A percentile compares a stretch with the other conserved stretches of the same genome.
Evolutionary conservation across 2,888 invertebrate genomes (phyloP).

Genomic region (Argyresthia albistria): DNA sequence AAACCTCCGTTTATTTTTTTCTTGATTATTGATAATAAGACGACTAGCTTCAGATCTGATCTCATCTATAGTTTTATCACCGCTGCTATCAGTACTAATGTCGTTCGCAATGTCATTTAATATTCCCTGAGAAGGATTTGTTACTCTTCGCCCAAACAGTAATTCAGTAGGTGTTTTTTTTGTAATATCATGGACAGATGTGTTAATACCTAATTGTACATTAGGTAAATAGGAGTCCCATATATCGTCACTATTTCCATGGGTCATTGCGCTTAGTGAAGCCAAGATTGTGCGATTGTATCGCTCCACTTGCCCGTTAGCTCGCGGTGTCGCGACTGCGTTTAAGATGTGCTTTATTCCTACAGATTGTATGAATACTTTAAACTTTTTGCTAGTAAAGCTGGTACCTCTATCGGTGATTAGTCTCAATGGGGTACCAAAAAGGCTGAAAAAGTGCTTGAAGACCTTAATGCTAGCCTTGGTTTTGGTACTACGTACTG

Average conservation of each 20-base stretch:
- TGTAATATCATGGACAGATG: conserved; percentile 8
- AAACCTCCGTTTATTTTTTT: conserved; percentile 6
- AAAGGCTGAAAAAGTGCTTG: background rate
- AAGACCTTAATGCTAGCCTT: background rate
- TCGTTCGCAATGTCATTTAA: conserved; percentile 8
- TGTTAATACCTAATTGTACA: conserved; percentile 5
- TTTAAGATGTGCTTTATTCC: conserved; percentile 6
- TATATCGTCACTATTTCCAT: conserved; percentile 1
- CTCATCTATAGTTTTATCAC: conserved; percentile 1
- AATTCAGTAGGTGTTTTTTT: conserved; percentile 13
- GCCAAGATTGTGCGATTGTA: conserved; percentile 9
- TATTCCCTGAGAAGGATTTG: conserved; percentile 10
- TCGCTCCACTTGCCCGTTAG: conserved; percentile 10
- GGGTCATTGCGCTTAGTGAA: conserved; percentile 5
- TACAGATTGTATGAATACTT: background rate
- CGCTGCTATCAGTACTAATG: background rate
- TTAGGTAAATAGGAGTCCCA: conserved; percentile 5
- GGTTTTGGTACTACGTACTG: conserved; percentile 8
- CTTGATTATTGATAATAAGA: conserved; percentile 7
- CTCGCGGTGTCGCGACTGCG: conserved; percentile 9
- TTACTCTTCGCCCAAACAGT: conserved; percentile 11
- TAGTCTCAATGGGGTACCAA: background rate
- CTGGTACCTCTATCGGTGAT: conserved; percentile 5
- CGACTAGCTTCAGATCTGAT: conserved; percentile 8
- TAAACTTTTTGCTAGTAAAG: conserved; percentile 7